Evolutionary conservation across 2,113 vertebrate species (phyloP), one percentile per base, ranked within the genome.

Genomic region (Stigmatopora nigra): DNA sequence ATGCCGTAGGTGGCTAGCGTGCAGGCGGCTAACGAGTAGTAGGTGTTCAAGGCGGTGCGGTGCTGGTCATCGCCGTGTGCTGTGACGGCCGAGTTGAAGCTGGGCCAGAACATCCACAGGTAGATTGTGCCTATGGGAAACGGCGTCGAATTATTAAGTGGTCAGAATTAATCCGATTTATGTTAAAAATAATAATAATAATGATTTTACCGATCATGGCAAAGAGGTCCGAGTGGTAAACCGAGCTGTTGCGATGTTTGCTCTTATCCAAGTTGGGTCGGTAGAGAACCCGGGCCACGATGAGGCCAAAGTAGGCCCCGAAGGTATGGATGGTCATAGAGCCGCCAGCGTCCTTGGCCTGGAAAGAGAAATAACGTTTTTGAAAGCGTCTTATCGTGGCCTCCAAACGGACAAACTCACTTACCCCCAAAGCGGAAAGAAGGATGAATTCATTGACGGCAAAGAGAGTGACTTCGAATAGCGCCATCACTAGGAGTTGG

Each of bases 81-180:
- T 0, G 89, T 89, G 78, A 91, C 58, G 3, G 92, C 87, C 0
- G 95, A 96, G 87, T 93, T 93, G 73, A 97, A 96, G 69, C 93
- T 94, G 9, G 96, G 96, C 95, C 96, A 98, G 90, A 96, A 99
- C 89, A 96, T 91, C 96, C 96, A 98, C 75, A 98, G 86, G 87
- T 83, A 98, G 82, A 97, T 70, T 51, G 93, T 95, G 62, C 95
- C 96, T 99, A 72, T 0, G 0, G 17, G 11, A 12, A 49, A 7
- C 25, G 25, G 25, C 25, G 25, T 31, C 25, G 25, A 3, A 31
- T 31, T 3, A 3, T 31, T 31, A 3, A 1, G 25, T 31, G 2
- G 25, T 31, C 25, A 31, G 2, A 31, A 31, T 31, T 3, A 31
- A 31, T 31, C 25, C 2, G 25, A 31, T 3, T 3, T 3, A 31